Conservation (phyloP, 2,113 vertebrate genomes). For the Tachycineta bicolor region DNA sequence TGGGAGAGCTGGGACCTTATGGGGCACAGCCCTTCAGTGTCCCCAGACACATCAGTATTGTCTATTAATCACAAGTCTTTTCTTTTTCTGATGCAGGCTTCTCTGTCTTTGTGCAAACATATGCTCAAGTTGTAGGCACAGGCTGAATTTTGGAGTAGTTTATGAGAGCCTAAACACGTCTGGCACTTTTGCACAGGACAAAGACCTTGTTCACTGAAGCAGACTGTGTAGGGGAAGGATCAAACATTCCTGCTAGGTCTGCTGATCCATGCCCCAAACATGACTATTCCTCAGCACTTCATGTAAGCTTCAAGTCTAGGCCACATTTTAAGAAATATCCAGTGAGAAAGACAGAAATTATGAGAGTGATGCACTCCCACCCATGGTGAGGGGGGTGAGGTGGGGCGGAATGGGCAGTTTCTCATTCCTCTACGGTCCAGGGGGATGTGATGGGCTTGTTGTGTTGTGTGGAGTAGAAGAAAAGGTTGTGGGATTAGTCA, state of each 20-base stretch:
- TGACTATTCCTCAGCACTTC: not conserved
- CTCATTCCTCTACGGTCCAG: not conserved
- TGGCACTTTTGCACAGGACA: constrained; percentile 1
- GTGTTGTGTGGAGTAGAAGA: not conserved
- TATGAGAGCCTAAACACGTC: not conserved
- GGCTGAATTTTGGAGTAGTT: not conserved
- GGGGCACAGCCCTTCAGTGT: not conserved
- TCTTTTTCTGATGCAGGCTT: not conserved
- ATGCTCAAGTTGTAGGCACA: not conserved
- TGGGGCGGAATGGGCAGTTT: not conserved
- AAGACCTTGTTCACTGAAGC: constrained; percentile 11
- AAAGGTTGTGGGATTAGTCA: not conserved
- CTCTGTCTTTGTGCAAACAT: not conserved
- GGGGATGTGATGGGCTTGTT: not conserved
- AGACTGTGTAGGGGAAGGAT: not conserved
- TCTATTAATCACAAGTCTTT: not conserved
- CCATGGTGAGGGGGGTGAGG: not conserved
- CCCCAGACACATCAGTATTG: not conserved
- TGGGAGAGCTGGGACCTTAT: not conserved
- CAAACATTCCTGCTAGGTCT: not conserved
- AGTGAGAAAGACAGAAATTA: not conserved
- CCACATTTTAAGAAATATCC: not conserved
- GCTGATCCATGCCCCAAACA: not conserved
- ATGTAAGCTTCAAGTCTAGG: not conserved
- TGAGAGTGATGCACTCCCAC: not conserved